Conservation (phyloP, 2,888 invertebrate species). For the Hirtodrosophila duncani region DNA sequence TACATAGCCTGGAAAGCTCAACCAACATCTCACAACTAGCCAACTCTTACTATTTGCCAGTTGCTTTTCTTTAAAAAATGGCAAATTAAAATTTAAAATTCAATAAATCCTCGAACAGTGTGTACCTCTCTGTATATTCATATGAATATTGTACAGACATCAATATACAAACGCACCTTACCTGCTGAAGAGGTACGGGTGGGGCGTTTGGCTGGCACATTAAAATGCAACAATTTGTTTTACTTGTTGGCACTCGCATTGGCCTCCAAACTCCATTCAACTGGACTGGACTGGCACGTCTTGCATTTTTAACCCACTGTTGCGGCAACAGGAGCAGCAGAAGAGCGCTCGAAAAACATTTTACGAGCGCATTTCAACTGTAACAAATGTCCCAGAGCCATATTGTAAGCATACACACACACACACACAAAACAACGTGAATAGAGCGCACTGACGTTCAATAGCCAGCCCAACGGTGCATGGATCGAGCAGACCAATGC, state of each 20-base stretch:
- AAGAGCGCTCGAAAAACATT: slow-evolving; percentile 52
- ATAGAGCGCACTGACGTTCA: slow-evolving; percentile 13
- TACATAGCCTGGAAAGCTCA: too few species aligned
- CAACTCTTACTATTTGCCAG: too few species aligned
- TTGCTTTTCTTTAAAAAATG: slow-evolving; percentile 32
- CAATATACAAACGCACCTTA: slow-evolving; percentile 11
- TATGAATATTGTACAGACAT: too few species aligned
- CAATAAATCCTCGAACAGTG: slow-evolving; percentile 55
- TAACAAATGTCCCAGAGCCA: slow-evolving; percentile 68
- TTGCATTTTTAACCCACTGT: slow-evolving; percentile 31
- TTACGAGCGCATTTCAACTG: slow-evolving; percentile 73
- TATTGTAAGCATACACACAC: slow-evolving; percentile 22
- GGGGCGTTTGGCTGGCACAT: slow-evolving; percentile 51
- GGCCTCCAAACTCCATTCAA: slow-evolving; percentile 7
- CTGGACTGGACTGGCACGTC: slow-evolving; percentile 10
- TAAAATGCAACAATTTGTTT: slow-evolving; percentile 72
- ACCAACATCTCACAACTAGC: slow-evolving; percentile 7
- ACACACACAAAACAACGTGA: background rate
- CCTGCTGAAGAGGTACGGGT: slow-evolving; percentile 28
- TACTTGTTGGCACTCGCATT: slow-evolving; percentile 60
- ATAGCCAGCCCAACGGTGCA: slow-evolving; percentile 13
- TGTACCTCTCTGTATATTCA: too few species aligned
- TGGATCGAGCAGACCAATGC: slow-evolving; percentile 12
- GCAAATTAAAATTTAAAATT: slow-evolving; percentile 70
- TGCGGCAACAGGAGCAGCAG: background rate